These are phyloP conservation scores for Clistopyga incitator DNA, from an alignment of 2,888 invertebrate genomes.

Conservation along the genomic window DNA sequence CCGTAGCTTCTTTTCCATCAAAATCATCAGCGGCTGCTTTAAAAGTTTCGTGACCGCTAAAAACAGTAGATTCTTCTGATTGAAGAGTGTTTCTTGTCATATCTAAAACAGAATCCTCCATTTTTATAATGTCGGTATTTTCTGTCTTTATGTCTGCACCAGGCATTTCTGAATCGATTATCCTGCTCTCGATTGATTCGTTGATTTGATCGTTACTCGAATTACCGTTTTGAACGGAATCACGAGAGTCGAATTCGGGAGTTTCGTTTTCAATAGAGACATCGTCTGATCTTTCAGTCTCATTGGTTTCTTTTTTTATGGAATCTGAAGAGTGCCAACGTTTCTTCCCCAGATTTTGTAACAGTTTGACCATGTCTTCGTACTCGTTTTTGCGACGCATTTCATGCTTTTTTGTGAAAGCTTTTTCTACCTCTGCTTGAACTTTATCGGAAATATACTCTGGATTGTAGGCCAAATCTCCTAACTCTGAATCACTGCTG, in stretches of 20 bases:
- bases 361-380: not conserved
- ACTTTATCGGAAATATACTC: conserved; percentile 72
- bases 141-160: not conserved
- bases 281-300: not conserved
- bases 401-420: conserved; percentile 57
- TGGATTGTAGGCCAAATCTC: conserved; percentile 68
- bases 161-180: not conserved
- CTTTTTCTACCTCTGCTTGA: conserved; percentile 69
- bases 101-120: conserved; percentile 12
- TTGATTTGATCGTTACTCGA: not conserved
- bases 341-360: not conserved
- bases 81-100: conserved; percentile 6
- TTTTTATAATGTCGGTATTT: not conserved
- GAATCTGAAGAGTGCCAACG: not conserved
- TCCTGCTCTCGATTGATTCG: not conserved
- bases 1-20: not conserved
- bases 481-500: conserved; percentile 27
- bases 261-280: not conserved
- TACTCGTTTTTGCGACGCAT: conserved; percentile 26
- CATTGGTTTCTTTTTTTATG: not conserved
- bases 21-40: not conserved
- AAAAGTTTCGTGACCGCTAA: not conserved
- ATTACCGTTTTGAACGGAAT: not conserved
- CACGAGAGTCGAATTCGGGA: not conserved
- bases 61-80: not conserved